Evolutionary conservation across 2,888 invertebrate species (phyloP), one percentile per base, ranked within the genome.

Genomic region (Trachelus tabidus): DNA sequence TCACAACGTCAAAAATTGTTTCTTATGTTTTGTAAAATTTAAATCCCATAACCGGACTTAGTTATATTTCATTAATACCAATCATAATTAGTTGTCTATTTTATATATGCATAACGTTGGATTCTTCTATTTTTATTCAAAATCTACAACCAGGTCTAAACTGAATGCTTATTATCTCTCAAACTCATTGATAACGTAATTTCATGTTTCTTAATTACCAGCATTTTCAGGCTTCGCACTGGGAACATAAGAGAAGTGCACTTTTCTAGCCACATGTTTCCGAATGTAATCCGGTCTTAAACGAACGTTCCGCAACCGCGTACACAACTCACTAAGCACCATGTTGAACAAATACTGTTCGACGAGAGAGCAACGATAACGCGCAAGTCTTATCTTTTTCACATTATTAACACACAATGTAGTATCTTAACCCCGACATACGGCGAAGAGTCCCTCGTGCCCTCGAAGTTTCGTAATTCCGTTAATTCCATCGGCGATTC

Each of bases 201-300:
- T 56, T 23, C 6, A 71, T 9, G 23, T 31, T 71, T 33, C 73
- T 4, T 30, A 81, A 81, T 88, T 83, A 89, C 89, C 87, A 34
- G 75, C 69, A 68, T 80, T 77, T 33, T 74, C 73, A 30, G 80
- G 75, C 37, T 77, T 79, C 31, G 86, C 82, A 73, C 89, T 89
- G 4, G 88, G 84, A 68, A 88, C 86, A 77, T 88, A 91, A 2
- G 84, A 86, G 81, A 91, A 91, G 76, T 90, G 90, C 73, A 86
- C 82, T 73, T 81, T 80, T 77, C 90, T 86, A 11, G 79, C 68
- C 33, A 68, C 82, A 82, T 85, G 79, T 73, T 78, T 83, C 79
- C 74, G 81, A 76, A 77, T 35, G 68, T 75, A 31, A 69, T 34
- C 12, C 75, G 76, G 56, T 79, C 80, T 81, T 73, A 79, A 75